Conservation (phyloP, 1,140 invertebrate species). For the Psilanteris sp. region DNA sequence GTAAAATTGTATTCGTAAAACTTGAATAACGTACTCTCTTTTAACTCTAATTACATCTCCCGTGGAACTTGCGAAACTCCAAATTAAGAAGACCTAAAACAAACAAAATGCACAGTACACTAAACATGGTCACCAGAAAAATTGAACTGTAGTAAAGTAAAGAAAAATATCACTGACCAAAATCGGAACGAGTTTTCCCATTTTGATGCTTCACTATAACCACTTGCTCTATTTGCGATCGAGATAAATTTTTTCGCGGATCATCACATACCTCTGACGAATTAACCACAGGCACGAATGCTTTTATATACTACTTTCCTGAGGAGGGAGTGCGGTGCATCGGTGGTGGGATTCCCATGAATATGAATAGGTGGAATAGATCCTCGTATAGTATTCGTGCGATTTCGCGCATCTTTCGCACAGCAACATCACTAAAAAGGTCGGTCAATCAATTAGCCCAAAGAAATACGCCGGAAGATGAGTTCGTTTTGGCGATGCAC, state of each 20-base stretch:
- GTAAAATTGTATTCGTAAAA: no score
- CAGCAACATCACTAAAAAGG: no score
- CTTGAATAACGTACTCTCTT: constrained; percentile 47
- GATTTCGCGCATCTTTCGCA: constrained; percentile 36
- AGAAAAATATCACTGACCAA: no score
- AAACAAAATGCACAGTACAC: constrained; percentile 19
- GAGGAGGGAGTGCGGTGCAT: constrained; percentile 29
- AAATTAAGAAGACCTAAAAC: constrained; percentile 44
- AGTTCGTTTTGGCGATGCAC: constrained; percentile 6
- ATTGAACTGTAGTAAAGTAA: no score
- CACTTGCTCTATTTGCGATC: constrained; percentile 9
- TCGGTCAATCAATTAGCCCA: constrained; percentile 52
- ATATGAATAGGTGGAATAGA: constrained; percentile 49
- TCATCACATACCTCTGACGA: constrained; percentile 55
- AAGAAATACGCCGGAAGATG: constrained; percentile 25
- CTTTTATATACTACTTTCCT: constrained; percentile 56
- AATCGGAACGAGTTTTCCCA: constrained; percentile 38
- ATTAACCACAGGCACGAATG: constrained; percentile 50
- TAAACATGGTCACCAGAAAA: no score
- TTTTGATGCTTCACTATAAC: constrained; percentile 2
- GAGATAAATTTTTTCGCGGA: constrained; percentile 45
- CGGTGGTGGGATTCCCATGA: constrained; percentile 47
- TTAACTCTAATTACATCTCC: constrained; percentile 49
- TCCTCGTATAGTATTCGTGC: neutral
- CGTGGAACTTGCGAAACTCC: constrained; percentile 25